Evolutionary conservation across 2,888 invertebrate genomes (phyloP).

Genomic region (Hydropsyche betteni): DNA sequence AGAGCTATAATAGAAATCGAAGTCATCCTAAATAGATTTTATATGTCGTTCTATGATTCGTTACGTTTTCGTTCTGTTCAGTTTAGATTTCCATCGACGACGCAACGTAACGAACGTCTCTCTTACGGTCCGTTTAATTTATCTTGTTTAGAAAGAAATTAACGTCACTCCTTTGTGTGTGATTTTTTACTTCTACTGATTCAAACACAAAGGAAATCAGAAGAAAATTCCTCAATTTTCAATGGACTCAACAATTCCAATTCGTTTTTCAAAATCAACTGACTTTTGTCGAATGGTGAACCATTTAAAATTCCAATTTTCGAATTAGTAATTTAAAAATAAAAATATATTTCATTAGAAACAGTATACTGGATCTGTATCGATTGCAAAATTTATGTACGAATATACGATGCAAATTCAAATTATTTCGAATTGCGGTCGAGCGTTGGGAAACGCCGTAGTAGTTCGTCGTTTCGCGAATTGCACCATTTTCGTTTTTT

Average conservation of each 20-base stretch:
- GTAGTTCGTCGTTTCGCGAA: constrained; percentile 22
- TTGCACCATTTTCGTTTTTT: constrained; percentile 31
- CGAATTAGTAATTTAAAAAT: too few species aligned
- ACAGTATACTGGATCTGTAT: neutral
- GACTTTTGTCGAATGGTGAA: too few species aligned
- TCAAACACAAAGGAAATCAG: neutral
- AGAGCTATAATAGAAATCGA: constrained; percentile 3
- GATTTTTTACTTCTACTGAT: neutral
- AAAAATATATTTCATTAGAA: too few species aligned
- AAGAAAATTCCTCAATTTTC: neutral
- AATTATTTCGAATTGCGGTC: constrained; percentile 30
- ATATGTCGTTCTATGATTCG: constrained; percentile 27
- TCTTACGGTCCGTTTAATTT: constrained; percentile 1
- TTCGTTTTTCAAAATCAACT: too few species aligned
- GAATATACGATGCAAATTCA: constrained; percentile 29
- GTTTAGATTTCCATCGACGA: constrained; percentile 15
- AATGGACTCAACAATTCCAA: neutral
- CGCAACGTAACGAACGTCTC: constrained; percentile 16
- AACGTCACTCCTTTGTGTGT: neutral
- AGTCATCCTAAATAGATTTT: constrained; percentile 28
- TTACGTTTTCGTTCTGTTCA: constrained; percentile 23
- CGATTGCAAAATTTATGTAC: neutral
- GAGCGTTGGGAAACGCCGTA: constrained; percentile 5
- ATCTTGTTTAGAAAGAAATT: constrained; percentile 10
- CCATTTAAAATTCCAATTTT: too few species aligned